Conservation (phyloP, 2,888 invertebrate genomes). For the Herminia tarsipennalis region DNA sequence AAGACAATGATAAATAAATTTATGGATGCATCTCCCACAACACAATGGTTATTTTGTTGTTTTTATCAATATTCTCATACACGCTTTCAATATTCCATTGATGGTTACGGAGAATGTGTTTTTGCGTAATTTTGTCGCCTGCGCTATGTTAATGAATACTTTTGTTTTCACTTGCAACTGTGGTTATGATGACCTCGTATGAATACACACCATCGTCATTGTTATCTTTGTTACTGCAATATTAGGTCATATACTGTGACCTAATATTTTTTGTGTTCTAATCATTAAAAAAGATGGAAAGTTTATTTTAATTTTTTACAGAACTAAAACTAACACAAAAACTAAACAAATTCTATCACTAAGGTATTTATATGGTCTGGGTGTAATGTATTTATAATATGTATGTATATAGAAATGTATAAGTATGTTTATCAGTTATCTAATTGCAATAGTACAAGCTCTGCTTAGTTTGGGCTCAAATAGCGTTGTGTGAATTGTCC, state of each 20-base stretch:
- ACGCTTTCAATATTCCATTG: slow-evolving; percentile 62
- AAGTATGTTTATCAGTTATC: too few relatives aligned
- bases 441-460: too few relatives aligned
- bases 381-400: too few relatives aligned
- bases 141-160: slow-evolving; percentile 12
- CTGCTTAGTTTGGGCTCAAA: too few relatives aligned
- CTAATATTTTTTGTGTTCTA: neutral
- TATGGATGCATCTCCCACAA: slow-evolving; percentile 21
- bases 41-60: slow-evolving; percentile 50
- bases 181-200: slow-evolving; percentile 30
- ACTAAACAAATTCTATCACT: neutral
- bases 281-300: too few relatives aligned
- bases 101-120: slow-evolving; percentile 50
- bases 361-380: neutral
- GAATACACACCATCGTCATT: too few relatives aligned
- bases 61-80: slow-evolving; percentile 55
- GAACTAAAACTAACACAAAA: neutral
- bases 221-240: too few relatives aligned
- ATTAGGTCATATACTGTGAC: neutral
- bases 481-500: too few relatives aligned
- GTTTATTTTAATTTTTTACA: too few relatives aligned
- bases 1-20: slow-evolving; percentile 28
- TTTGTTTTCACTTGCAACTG: slow-evolving; percentile 37
- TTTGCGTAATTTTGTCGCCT: slow-evolving; percentile 37
- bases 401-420: too few relatives aligned